These are phyloP conservation scores for Benitochromis conjunctus DNA, from an alignment of 2,113 vertebrate genomes.

Conservation along the genomic window DNA sequence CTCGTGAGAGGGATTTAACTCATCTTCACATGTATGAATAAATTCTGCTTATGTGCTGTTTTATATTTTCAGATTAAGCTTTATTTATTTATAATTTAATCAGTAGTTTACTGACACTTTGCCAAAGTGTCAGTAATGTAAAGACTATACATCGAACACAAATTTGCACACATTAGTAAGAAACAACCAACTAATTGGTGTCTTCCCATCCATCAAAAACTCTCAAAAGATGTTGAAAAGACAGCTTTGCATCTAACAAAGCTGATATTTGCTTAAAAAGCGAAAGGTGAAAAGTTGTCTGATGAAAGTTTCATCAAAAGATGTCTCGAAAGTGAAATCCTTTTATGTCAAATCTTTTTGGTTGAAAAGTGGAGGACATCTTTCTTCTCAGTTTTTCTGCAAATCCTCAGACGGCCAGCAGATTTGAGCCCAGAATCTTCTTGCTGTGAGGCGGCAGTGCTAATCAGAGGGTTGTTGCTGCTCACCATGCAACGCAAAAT, in stretches of 20 bases:
- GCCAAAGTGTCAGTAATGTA: background rate
- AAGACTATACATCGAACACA: background rate
- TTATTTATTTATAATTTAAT: background rate
- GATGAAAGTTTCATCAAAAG: background rate
- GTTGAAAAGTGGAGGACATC: background rate
- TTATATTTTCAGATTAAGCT: background rate
- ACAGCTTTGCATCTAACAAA: background rate
- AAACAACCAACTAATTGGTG: background rate
- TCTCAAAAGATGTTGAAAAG: background rate
- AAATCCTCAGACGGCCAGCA: background rate
- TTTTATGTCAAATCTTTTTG: background rate
- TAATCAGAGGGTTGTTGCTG: background rate
- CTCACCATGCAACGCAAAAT: background rate
- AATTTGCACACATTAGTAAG: background rate
- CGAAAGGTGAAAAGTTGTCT: background rate
- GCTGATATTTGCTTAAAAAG: background rate
- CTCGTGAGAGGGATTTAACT: background rate
- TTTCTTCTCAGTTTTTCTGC: background rate
- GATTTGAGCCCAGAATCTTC: background rate
- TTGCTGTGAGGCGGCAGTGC: background rate
- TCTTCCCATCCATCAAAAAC: background rate
- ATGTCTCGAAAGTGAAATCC: background rate
- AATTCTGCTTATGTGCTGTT: background rate
- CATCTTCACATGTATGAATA: background rate
- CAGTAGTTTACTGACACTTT: background rate